Evolutionary conservation across 92 coral and sea anemone genomes (phyloP).

Genomic region (Porites cylindrica): DNA sequence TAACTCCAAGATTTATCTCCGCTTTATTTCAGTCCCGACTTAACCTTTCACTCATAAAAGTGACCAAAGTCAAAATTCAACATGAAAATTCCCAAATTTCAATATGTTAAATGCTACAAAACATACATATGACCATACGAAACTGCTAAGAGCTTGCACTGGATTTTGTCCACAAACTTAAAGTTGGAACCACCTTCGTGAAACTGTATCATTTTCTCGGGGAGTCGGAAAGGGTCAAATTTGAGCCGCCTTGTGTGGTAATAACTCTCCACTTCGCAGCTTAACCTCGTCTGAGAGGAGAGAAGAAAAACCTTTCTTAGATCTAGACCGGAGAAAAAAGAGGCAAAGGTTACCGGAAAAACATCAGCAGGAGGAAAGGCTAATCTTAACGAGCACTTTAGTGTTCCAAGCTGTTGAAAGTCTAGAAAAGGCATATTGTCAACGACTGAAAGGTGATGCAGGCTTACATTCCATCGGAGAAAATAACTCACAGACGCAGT

Average conservation of each 20-base stretch:
- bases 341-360: background rate
- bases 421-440: background rate
- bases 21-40: too few species aligned
- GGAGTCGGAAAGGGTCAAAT: background rate
- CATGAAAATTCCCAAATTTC: background rate
- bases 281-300: too few species aligned
- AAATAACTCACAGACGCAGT: background rate
- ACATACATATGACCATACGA: background rate
- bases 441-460: slow-evolving; percentile 23
- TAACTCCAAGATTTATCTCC: too few species aligned
- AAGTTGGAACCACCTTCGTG: background rate
- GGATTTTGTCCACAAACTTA: background rate
- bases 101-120: background rate
- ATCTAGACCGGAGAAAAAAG: too few species aligned
- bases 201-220: background rate
- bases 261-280: background rate
- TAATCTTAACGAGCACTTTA: slow-evolving; percentile 17
- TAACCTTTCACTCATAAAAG: background rate
- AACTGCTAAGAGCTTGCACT: background rate
- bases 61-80: background rate
- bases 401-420: slow-evolving; percentile 29
- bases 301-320: too few species aligned
- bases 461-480: slow-evolving; percentile 15
- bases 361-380: background rate
- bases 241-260: background rate